Evolutionary conservation across 1,140 invertebrate species (phyloP), one percentile per base, ranked within the genome.

Genomic region (Stenopsyche tienmushanensis): DNA sequence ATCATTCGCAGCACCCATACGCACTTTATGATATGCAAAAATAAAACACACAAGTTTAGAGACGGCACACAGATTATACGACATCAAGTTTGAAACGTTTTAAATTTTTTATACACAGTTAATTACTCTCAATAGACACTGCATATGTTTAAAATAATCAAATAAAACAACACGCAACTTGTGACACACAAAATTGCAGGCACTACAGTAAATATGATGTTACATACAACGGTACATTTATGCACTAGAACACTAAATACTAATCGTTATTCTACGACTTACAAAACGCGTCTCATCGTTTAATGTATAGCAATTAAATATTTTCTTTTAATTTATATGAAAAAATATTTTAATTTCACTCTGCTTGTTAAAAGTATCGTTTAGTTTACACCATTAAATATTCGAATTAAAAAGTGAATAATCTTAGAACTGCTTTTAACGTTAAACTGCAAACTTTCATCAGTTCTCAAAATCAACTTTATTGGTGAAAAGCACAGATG

Each of bases 151-250:
- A 44, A 45, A 8, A 45, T 21, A 44, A 63, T 39, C n/a, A 52
- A 41, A 54, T 18, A 17, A 54, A 64, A 64, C 26, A 57, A 47
- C 26, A 45, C 42, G 41, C 52, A 50, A 62, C 42, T 64, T 60
- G 62, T 64, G 66, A 63, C 66, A 57, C 62, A 68, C 64, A 68
- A 57, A 62, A 64, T 67, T 63, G 52, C 62, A 68, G 66, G 66
- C 66, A 68, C 66, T 68, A 68, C 62, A 68, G 66, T 59, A 60
- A 68, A 68, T 62, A 54, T 54, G 39, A 64, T 66, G 53, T 54
- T 65, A 50, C 54, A 59, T 58, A 62, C 49, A 62, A 62, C 57
- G 47, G 39, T 60, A 39, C n/a, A 54, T 52, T 53, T 54, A 42
- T 60, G 18, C 44, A 15, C 29, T 24, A 57, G 47, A 23, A 64